Evolutionary conservation across 2,888 invertebrate species (phyloP), one percentile per base, ranked within the genome.

Genomic region (Yponomeuta cagnagella): DNA sequence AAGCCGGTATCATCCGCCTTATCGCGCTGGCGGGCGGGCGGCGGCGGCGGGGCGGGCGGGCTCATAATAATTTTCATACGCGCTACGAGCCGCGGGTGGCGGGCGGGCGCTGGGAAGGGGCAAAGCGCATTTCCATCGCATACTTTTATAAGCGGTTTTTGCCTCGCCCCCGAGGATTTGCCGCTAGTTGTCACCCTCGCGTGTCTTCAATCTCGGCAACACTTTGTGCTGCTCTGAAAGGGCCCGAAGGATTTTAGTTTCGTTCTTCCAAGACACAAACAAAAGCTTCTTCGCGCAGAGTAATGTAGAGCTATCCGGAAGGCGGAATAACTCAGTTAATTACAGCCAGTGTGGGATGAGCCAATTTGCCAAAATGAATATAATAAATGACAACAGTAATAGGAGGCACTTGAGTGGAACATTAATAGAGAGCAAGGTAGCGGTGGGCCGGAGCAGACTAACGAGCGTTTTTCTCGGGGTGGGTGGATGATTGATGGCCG

Each of bases 31-130:
- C 33, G 68, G 31, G 65, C 43, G 78, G 79, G 73, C 52, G 52
- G 52, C 73, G 43, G 10, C 58, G 48, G 52, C 43, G 66, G 37
- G 63, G 69, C 70, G 77, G 78, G 82, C 82, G 86, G 87, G 88
- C 89, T 91, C 85, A 91, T 92, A 90, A 91, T 90, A 88, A 92
- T 92, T 91, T 92, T 91, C 90, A 90, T 91, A 89, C 87, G 78
- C 79, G 73, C 52, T 58, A 15, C 52, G 52, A 58, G 52, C 52
- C 52, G 52, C 52, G 69, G 58, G 69, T 67, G 70, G 73, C 69
- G 72, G 68, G 65, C 69, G 72, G 37, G 63, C 70, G 67, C 68
- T 65, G 52, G 70, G 70, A 72, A 74, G 74, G 72, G 72, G 71
- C 52, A 58, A 58, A 58, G 48, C 70, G 70, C 58, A 65, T 71